Percentiles rank a stretch among this genome's conserved stretches.
Conservation (phyloP, 2,113 vertebrate genomes). For the Trichechus manatus region DNA sequence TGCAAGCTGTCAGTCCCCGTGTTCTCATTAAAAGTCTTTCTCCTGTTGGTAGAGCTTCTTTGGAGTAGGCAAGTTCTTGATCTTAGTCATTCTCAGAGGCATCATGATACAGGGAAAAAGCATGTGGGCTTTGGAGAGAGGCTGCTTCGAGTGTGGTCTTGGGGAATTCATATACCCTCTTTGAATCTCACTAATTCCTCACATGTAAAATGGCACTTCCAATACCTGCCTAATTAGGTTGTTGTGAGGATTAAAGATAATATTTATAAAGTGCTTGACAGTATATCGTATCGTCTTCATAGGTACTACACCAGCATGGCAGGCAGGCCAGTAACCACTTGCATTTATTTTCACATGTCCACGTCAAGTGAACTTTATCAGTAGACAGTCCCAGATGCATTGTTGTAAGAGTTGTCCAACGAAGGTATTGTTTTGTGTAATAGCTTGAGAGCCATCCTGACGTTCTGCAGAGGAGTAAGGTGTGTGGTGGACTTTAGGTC, state of each 20-base stretch:
- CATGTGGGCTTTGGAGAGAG: not conserved
- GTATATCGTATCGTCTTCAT: not conserved
- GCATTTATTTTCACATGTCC: not conserved
- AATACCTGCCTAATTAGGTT: not conserved
- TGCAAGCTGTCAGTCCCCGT: not conserved
- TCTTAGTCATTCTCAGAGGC: not conserved
- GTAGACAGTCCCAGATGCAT: not conserved
- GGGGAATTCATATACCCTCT: not conserved
- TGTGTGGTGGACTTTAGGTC: not conserved
- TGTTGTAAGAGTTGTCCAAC: not conserved
- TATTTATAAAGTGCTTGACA: not conserved
- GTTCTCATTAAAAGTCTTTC: not conserved
- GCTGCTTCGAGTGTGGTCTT: not conserved
- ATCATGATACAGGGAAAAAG: not conserved
- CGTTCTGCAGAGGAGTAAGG: not conserved
- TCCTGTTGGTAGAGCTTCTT: not conserved
- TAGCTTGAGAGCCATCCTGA: not conserved
- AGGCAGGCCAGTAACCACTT: not conserved
- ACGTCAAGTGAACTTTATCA: conserved; percentile 1
- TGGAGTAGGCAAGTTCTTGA: not conserved
- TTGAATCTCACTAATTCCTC: not conserved
- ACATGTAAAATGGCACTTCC: not conserved
- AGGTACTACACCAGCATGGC: not conserved
- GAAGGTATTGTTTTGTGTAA: not conserved
- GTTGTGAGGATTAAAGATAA: conserved; percentile 26